Percentiles rank a stretch among this genome's conserved stretches.
These are phyloP conservation scores for Caradrina kadenii DNA, from an alignment of 2,888 invertebrate species.

Conservation along the genomic window DNA sequence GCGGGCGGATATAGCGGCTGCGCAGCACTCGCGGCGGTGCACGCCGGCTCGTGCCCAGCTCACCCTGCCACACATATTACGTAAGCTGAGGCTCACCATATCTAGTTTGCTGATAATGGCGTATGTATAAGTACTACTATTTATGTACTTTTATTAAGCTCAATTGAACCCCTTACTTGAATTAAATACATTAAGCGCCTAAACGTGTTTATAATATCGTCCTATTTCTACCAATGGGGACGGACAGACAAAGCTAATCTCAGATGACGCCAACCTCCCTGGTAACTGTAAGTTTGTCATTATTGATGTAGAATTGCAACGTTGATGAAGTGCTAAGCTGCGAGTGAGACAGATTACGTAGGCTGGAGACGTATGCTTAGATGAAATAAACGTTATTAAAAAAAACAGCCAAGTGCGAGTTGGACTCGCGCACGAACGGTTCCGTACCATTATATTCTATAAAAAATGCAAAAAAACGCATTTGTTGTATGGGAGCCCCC, in stretches of 20 bases:
- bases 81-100: conserved; percentile 28
- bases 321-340: not conserved
- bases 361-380: too few relatives aligned
- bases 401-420: too few relatives aligned
- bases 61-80: conserved; percentile 76
- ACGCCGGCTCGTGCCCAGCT: conserved; percentile 75
- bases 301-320: not conserved
- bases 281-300: not conserved
- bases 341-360: too few relatives aligned
- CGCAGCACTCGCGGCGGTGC: conserved; percentile 83
- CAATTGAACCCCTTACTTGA: not conserved
- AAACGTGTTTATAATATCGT: not conserved
- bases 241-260: not conserved
- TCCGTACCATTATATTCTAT: too few relatives aligned
- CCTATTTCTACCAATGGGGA: not conserved
- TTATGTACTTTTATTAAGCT: not conserved
- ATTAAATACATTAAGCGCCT: not conserved
- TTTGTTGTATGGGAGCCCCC: too few relatives aligned
- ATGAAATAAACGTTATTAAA: too few relatives aligned
- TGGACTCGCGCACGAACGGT: too few relatives aligned
- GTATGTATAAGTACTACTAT: too few relatives aligned
- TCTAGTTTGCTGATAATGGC: not conserved
- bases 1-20: conserved; percentile 89
- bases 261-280: not conserved
- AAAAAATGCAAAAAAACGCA: too few relatives aligned